Evolutionary conservation across 2,113 vertebrate genomes (phyloP).

Genomic region (Struthio camelus): DNA sequence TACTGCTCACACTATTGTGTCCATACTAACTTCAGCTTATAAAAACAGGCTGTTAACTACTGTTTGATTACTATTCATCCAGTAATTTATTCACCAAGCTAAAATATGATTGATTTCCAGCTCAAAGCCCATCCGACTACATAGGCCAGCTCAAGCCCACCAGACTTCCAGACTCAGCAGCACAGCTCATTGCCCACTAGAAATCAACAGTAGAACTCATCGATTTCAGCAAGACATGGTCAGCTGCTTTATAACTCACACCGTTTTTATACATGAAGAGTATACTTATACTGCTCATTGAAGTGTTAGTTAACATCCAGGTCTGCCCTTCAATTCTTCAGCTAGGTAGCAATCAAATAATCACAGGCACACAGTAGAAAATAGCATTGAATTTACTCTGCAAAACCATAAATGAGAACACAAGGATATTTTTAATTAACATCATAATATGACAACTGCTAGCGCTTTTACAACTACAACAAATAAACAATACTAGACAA

Average conservation of each 20-base stretch:
- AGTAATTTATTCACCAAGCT: neutral
- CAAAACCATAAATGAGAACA: neutral
- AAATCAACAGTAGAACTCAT: neutral
- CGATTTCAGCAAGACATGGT: neutral
- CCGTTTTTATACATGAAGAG: neutral
- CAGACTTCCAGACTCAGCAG: neutral
- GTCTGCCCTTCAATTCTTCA: neutral
- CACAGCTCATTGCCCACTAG: neutral
- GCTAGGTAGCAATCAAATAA: neutral
- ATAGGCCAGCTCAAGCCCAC: neutral
- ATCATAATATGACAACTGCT: neutral
- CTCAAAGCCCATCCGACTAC: neutral
- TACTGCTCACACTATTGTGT: neutral
- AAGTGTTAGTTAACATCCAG: neutral
- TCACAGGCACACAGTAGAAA: neutral
- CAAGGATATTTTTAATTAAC: neutral
- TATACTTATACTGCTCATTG: neutral
- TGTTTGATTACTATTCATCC: neutral
- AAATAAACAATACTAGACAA: neutral
- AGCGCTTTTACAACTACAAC: neutral
- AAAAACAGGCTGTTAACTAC: neutral
- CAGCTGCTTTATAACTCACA: accelerated
- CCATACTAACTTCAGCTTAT: neutral
- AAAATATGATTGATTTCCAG: neutral
- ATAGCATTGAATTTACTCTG: neutral